These are phyloP conservation scores for Heliconius hewitsoni DNA, from an alignment of 1,140 invertebrate species.

Conservation along the genomic window DNA sequence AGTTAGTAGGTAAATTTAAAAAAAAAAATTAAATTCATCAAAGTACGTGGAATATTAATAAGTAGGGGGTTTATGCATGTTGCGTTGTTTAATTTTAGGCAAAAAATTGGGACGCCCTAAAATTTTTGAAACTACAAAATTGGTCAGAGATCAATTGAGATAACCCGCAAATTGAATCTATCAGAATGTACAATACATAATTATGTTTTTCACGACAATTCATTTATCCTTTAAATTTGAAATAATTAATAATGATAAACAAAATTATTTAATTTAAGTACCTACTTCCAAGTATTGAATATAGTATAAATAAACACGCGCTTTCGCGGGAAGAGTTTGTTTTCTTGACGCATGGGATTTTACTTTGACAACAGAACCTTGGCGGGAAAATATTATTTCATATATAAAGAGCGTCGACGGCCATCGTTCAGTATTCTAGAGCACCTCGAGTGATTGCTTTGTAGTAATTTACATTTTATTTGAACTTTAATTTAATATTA, in stretches of 20 bases:
- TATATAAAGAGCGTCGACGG: slow-evolving; percentile 34
- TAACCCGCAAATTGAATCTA: too few relatives aligned
- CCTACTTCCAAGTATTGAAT: slow-evolving; percentile 16
- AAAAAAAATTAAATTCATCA: too few relatives aligned
- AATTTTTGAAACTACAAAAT: too few relatives aligned
- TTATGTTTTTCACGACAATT: too few relatives aligned
- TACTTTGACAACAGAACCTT: slow-evolving; percentile 36
- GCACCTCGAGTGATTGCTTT: slow-evolving; percentile 11
- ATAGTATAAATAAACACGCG: slow-evolving; percentile 17
- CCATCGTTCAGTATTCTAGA: slow-evolving; percentile 26
- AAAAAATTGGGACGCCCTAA: too few relatives aligned
- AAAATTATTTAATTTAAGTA: neutral
- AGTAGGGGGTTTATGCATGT: too few relatives aligned
- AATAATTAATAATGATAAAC: neutral
- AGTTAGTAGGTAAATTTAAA: too few relatives aligned
- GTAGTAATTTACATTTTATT: neutral
- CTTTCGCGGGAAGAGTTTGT: slow-evolving; percentile 21
- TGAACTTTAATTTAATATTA: slow-evolving; percentile 1
- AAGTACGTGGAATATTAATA: too few relatives aligned
- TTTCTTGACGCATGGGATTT: slow-evolving; percentile 38
- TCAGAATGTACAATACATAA: too few relatives aligned
- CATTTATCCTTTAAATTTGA: neutral
- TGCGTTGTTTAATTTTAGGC: too few relatives aligned
- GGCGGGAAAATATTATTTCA: slow-evolving; percentile 37
- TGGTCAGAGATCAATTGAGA: too few relatives aligned